These are phyloP conservation scores for Strongylocentrotus purpuratus DNA, from an alignment of 35 echinoderm and acorn worm genomes.

Conservation along the genomic window DNA sequence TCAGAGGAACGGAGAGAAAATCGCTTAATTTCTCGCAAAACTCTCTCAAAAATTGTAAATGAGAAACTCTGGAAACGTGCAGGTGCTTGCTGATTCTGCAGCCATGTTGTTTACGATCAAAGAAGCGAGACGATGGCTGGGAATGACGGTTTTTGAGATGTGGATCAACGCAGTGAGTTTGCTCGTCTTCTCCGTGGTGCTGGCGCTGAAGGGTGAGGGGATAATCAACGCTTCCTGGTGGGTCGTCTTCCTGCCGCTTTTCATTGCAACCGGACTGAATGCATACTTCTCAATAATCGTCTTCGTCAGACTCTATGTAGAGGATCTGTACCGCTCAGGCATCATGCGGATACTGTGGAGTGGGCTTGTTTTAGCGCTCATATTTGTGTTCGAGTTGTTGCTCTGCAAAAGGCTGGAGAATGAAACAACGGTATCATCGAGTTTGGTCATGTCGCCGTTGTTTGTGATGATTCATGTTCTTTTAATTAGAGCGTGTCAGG, in stretches of 20 bases:
- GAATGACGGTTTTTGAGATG: conserved; percentile 95
- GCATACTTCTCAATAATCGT: conserved; percentile 95
- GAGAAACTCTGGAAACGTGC: conserved; percentile 1
- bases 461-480: conserved; percentile 65
- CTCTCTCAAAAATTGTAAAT: neutral
- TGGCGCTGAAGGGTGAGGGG: conserved; percentile 79
- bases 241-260: conserved; percentile 87
- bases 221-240: conserved; percentile 79
- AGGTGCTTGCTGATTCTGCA: neutral
- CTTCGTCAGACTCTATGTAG: conserved; percentile 82
- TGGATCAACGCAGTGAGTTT: conserved; percentile 86
- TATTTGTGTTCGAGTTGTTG: conserved; percentile 89
- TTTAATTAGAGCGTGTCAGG: conserved; percentile 57
- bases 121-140: conserved; percentile 89
- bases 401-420: conserved; percentile 84
- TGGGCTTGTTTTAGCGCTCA: conserved; percentile 70
- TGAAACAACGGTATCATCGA: conserved; percentile 44
- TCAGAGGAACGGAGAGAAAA: neutral
- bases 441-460: conserved; percentile 55
- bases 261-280: conserved; percentile 81
- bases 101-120: conserved; percentile 90
- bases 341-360: conserved; percentile 86
- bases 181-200: conserved; percentile 80
- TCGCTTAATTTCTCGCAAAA: neutral
- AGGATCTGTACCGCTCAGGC: conserved; percentile 67